Percentiles rank a stretch among this genome's conserved stretches.
phyloP scores from a whole-genome alignment of 1,140 invertebrate species.

The Hypothenemus hampei region DNA sequence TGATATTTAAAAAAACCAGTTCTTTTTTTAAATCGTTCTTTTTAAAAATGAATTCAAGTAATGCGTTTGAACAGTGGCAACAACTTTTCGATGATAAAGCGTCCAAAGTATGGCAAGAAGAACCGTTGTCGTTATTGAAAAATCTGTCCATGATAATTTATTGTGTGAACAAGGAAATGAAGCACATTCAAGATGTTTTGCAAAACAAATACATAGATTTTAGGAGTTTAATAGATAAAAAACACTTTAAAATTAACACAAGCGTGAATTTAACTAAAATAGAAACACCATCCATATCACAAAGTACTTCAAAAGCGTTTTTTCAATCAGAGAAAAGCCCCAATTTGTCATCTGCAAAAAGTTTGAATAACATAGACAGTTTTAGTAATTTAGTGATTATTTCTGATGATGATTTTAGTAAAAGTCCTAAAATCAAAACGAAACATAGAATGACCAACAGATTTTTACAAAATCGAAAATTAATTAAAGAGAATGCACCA shows the following conservation, averaged over 20 bases:
- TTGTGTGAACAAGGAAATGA: slow-evolving; percentile 1
- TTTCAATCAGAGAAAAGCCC: neutral
- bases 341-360: too few relatives aligned
- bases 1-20: too few relatives aligned
- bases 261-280: neutral
- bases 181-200: neutral
- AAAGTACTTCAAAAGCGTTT: neutral
- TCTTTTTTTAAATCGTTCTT: neutral
- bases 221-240: neutral
- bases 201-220: too few relatives aligned
- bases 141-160: slow-evolving; percentile 9
- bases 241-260: neutral
- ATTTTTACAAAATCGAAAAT: neutral
- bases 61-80: slow-evolving; percentile 1
- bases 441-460: neutral
- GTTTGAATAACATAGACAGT: too few relatives aligned
- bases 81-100: slow-evolving; percentile 4
- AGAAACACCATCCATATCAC: neutral
- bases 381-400: neutral
- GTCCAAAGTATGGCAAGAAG: slow-evolving; percentile 3
- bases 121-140: neutral
- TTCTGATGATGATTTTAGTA: neutral
- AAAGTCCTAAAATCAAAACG: neutral
- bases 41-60: neutral
- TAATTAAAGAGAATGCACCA: neutral